These are phyloP conservation scores for Lophura nycthemera DNA, from an alignment of 2,113 vertebrate species.

Conservation along the genomic window DNA sequence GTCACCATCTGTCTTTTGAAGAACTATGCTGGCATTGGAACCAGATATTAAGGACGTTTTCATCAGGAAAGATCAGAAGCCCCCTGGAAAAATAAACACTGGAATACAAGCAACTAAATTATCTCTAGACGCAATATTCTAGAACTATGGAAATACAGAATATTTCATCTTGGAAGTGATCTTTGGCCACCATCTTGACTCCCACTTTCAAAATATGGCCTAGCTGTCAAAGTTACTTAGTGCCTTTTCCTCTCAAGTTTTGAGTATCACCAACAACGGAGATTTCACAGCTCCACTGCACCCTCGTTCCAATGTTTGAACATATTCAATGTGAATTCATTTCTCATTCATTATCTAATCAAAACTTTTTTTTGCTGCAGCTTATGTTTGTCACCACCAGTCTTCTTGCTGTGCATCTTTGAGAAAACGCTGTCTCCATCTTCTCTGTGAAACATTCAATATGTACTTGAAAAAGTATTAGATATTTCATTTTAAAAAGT, in stretches of 20 bases:
- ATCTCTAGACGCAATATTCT: neutral
- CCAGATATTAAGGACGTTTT: neutral
- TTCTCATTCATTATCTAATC: neutral
- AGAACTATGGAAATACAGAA: rapidly evolving
- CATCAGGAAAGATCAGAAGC: neutral
- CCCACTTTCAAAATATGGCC: neutral
- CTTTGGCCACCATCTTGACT: neutral
- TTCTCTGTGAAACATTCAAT: neutral
- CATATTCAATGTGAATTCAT: neutral
- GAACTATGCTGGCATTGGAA: neutral
- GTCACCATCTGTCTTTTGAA: neutral
- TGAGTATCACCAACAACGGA: neutral
- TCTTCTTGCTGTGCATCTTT: neutral
- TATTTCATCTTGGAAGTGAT: neutral
- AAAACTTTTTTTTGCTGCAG: neutral
- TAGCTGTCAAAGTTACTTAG: neutral
- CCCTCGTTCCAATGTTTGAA: neutral
- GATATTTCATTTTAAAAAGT: neutral
- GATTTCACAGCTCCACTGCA: neutral
- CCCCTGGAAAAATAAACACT: neutral
- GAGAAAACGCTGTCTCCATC: rapidly evolving
- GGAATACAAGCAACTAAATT: neutral
- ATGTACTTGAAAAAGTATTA: neutral
- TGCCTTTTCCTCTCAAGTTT: rapidly evolving
- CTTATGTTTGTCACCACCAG: rapidly evolving